Conservation (phyloP, 2,113 vertebrate species). For the Pagrus major region DNA sequence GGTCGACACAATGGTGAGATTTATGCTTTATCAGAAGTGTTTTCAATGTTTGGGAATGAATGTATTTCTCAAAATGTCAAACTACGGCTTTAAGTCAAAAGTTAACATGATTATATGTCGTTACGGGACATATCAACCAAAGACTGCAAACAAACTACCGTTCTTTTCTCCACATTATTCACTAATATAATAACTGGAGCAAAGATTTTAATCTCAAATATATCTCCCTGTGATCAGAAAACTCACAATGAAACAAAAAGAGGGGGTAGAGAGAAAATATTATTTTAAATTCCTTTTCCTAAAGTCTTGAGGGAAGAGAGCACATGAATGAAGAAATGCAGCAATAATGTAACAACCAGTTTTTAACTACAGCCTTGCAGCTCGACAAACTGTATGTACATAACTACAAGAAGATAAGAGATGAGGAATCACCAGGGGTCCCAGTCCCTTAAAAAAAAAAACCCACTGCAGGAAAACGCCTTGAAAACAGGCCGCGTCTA, state of each 20-base stretch:
- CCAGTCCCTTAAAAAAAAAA: constrained; percentile 32
- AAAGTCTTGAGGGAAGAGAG: constrained; percentile 54
- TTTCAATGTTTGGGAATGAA: background rate
- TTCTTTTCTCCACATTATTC: constrained; percentile 31
- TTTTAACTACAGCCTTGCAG: constrained; percentile 49
- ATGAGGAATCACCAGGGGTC: constrained; percentile 13
- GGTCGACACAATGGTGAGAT: background rate
- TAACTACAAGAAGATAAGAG: constrained; percentile 37
- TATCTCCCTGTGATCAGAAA: constrained; percentile 1
- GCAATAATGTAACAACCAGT: constrained; percentile 53
- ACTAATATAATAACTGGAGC: constrained; percentile 26
- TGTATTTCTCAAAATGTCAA: background rate
- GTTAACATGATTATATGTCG: background rate
- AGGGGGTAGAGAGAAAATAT: background rate
- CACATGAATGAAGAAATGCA: constrained; percentile 48
- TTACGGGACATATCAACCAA: constrained; percentile 19
- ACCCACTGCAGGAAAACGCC: constrained; percentile 12
- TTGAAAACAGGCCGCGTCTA: constrained; percentile 2
- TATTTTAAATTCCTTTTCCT: background rate
- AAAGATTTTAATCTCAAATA: constrained; percentile 18
- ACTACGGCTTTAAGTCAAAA: constrained; percentile 15
- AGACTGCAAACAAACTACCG: constrained; percentile 7
- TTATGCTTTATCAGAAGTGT: background rate
- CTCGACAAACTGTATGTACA: constrained; percentile 49
- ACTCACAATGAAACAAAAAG: background rate